Percentiles rank a stretch among this genome's conserved stretches.
These are phyloP conservation scores for Geococcyx californianus DNA, from an alignment of 2,113 vertebrate species.

Conservation along the genomic window DNA sequence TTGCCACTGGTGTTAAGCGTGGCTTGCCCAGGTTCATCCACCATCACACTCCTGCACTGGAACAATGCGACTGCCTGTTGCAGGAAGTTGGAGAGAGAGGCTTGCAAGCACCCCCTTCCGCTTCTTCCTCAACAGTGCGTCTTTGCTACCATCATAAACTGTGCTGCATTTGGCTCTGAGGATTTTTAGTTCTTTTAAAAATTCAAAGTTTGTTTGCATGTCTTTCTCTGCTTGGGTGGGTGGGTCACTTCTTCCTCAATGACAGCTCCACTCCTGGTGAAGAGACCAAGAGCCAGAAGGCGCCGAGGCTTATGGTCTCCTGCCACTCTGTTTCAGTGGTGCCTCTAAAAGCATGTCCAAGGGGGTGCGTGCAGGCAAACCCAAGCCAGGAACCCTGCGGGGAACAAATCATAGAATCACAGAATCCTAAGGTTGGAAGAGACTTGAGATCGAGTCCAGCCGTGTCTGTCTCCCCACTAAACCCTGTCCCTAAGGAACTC, in stretches of 20 bases:
- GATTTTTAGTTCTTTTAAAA: background rate
- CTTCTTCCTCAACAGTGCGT: background rate
- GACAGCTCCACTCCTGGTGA: background rate
- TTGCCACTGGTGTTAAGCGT: background rate
- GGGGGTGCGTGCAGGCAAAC: fast-evolving
- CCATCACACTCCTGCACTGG: background rate
- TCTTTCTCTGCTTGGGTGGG: background rate
- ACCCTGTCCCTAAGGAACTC: no score
- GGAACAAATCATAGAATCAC: no score
- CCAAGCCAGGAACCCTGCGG: background rate
- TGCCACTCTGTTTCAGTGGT: background rate
- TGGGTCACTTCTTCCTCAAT: background rate
- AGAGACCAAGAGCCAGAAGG: background rate
- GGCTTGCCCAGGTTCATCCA: background rate
- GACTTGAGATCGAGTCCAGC: no score
- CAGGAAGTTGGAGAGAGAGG: background rate
- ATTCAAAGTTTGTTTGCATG: background rate
- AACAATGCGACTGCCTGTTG: background rate
- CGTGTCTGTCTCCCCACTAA: no score
- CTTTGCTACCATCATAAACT: background rate
- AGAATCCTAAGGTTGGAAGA: no score
- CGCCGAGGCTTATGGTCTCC: background rate
- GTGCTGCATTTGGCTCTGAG: background rate
- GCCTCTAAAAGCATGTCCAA: background rate
- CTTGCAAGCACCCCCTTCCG: background rate